Percentiles rank a stretch among this genome's conserved stretches.
Conservation (phyloP, 2,888 invertebrate species). For the Anagyrus pseudococci region DNA sequence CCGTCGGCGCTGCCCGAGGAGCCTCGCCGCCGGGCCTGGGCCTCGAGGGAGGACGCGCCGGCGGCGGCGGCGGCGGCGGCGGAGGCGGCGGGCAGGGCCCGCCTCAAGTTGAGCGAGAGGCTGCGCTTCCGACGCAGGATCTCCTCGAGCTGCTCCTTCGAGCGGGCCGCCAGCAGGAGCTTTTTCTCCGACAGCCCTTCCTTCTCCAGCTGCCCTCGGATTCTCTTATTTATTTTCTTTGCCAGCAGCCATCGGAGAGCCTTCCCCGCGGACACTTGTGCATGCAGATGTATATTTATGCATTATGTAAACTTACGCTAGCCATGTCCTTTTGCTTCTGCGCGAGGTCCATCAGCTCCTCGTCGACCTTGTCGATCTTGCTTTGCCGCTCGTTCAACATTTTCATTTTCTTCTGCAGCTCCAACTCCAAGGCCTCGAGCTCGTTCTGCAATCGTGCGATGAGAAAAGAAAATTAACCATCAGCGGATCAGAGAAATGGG, state of each 20-base stretch:
- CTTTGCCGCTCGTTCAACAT: constrained; percentile 70
- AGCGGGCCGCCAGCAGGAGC: constrained; percentile 61
- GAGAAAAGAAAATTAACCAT: not conserved
- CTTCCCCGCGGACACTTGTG: no score
- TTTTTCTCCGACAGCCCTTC: constrained; percentile 58
- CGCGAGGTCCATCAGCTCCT: constrained; percentile 71
- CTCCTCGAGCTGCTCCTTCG: constrained; percentile 64
- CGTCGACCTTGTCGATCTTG: constrained; percentile 75
- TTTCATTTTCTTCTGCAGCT: constrained; percentile 70
- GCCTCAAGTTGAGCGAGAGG: constrained; percentile 73
- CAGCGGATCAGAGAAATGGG: not conserved
- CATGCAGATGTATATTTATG: no score
- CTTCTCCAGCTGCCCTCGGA: constrained; percentile 51
- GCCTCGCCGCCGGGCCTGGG: no score
- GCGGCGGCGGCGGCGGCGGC: constrained; percentile 46
- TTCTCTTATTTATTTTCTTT: no score
- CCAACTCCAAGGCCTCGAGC: constrained; percentile 72
- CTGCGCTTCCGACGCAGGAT: constrained; percentile 68
- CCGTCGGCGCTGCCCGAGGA: constrained; percentile 48
- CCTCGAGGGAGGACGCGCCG: constrained; percentile 46
- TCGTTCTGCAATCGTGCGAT: constrained; percentile 65
- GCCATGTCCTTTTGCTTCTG: constrained; percentile 66
- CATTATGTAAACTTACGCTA: constrained; percentile 45
- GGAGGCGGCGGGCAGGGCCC: constrained; percentile 64
- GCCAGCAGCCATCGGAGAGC: no score